These are phyloP conservation scores for Gadus macrocephalus DNA, from an alignment of 2,113 vertebrate genomes.

Conservation along the genomic window DNA sequence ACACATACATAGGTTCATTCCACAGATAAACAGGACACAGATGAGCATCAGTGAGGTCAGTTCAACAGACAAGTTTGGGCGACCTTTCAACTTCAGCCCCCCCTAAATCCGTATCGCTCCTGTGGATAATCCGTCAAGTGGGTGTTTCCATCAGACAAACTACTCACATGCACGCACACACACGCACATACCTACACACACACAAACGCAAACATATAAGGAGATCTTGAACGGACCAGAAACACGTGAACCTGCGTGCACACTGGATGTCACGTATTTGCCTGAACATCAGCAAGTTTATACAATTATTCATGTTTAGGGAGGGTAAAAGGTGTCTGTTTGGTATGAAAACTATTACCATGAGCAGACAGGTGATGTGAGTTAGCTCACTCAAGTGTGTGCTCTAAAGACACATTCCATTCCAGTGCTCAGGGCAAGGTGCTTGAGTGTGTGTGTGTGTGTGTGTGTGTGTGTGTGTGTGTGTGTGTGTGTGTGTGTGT, in stretches of 20 bases:
- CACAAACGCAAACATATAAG: too few species aligned
- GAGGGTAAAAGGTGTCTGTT: not conserved
- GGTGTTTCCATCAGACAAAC: too few species aligned
- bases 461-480: not conserved
- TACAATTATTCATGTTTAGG: not conserved
- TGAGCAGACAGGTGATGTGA: conserved; percentile 22
- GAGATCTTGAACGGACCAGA: too few species aligned
- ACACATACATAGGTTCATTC: not conserved
- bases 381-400: conserved; percentile 1
- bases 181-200: too few species aligned
- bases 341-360: conserved; percentile 30
- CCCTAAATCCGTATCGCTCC: too few species aligned
- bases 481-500: not conserved
- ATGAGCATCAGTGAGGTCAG: too few species aligned
- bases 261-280: not conserved
- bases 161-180: too few species aligned
- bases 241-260: too few species aligned
- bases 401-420: conserved; percentile 12
- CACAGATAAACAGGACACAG: too few species aligned
- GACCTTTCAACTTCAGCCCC: not conserved
- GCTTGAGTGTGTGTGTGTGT: not conserved
- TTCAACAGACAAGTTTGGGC: too few species aligned
- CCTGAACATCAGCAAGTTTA: not conserved
- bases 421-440: not conserved
- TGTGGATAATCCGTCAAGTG: too few species aligned